Conservation (phyloP, 2,797 vertebrate species). For the Cyprinella venusta region DNA sequence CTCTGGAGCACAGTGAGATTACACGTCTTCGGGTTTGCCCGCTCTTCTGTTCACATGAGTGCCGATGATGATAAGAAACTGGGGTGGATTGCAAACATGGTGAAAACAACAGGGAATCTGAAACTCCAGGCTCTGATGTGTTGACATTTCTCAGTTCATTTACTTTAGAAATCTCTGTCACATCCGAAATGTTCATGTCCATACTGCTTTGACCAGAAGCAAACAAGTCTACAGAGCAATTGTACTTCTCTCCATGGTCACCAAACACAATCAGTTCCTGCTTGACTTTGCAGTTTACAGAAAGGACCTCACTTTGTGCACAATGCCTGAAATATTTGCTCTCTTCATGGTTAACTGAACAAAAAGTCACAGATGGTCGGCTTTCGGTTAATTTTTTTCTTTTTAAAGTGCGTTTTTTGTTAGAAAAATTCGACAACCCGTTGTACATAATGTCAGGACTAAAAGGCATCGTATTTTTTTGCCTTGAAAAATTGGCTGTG, state of each 20-base stretch:
- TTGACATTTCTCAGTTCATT: constrained; percentile 27
- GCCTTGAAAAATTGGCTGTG: not conserved
- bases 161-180: constrained; percentile 1
- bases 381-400: constrained; percentile 15
- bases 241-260: constrained; percentile 61
- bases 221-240: constrained; percentile 79
- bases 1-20: not conserved
- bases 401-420: constrained; percentile 27
- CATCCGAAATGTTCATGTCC: constrained; percentile 29
- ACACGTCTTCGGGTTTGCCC: constrained; percentile 2
- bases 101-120: constrained; percentile 47
- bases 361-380: not conserved
- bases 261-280: constrained; percentile 47
- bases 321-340: constrained; percentile 30
- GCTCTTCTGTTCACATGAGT: not conserved
- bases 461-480: constrained; percentile 15
- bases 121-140: constrained; percentile 18
- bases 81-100: constrained; percentile 64
- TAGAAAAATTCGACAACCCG: not conserved
- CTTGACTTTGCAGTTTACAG: constrained; percentile 44
- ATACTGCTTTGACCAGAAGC: constrained; percentile 50
- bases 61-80: constrained; percentile 28
- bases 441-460: not conserved
- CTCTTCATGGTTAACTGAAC: constrained; percentile 31
- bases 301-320: constrained; percentile 25